Evolutionary conservation across 2,797 vertebrate species (phyloP), one percentile per base, ranked within the genome.

Genomic region (Synanceia verrucosa): DNA sequence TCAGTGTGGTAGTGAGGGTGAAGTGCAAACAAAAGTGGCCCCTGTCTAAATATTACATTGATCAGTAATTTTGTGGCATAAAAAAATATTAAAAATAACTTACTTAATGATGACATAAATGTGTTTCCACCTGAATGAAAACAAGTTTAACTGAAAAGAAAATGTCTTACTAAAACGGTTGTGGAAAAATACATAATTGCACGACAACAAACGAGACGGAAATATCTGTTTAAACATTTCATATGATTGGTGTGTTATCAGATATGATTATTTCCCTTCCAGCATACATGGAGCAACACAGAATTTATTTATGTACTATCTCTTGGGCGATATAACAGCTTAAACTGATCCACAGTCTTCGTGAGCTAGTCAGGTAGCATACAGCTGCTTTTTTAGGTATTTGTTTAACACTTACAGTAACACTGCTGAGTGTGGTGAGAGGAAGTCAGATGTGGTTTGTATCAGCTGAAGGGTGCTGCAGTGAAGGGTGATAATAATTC

Each of bases 1-100:
- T 68, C 88, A 1, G 51, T 87, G 88, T 91, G 92, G 89, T 9
- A 2, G 36, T 12, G 63, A 52, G 16, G 0, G 5, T 34, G 52
- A 73, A 86, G 2, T 81, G 77, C 67, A 76, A 7, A 29, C 5
- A 16, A 36, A 64, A 6, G 7, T 58, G 24, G 16, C 6, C 19
- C 2, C 26, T 29, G 4, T 56, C 9, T 3, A 56, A 52, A 19
- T 39, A 23, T 41, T 41, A 24, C 24, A 4, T 12, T 29, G 9
- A 50, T 50, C 28, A 16, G 2, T 8, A 44, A 19, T 18, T n/a
- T n/a, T n/a, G n/a, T n/a, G n/a, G n/a, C n/a, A n/a, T n/a, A n/a
- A n/a, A n/a, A n/a, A n/a, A n/a, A n/a, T n/a, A n/a, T n/a, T n/a
- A n/a, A n/a, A n/a, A n/a, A n/a, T n/a, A n/a, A n/a, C n/a, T n/a